A percentile compares a stretch with the other conserved stretches of the same genome.
Conservation (phyloP, 2,888 invertebrate genomes). For the Eristalis tenax region DNA sequence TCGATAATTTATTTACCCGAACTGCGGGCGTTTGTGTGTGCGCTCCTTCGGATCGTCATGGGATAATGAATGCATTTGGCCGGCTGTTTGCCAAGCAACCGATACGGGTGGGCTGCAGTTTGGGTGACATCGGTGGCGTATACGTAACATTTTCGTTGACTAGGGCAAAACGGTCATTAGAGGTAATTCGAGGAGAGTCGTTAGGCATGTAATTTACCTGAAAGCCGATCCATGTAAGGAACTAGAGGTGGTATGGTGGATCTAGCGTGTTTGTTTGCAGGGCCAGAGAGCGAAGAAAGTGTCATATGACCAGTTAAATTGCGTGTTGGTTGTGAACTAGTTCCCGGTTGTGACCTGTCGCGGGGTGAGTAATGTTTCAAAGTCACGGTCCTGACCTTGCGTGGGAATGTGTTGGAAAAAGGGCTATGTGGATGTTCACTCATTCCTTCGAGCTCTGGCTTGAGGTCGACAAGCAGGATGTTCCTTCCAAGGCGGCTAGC, state of each 20-base stretch:
- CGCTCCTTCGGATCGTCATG: background rate
- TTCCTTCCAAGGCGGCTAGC: too few relatives aligned
- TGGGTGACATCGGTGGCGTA: background rate
- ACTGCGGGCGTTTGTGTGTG: background rate
- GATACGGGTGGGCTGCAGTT: background rate
- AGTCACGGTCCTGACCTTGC: background rate
- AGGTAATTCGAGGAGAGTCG: background rate
- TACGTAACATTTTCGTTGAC: background rate
- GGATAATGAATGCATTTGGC: background rate
- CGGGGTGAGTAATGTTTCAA: background rate
- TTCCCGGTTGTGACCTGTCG: too few relatives aligned
- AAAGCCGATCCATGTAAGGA: background rate
- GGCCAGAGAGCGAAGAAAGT: background rate
- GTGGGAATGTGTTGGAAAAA: too few relatives aligned
- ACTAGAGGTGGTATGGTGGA: background rate
- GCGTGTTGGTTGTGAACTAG: background rate
- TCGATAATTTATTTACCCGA: conserved; percentile 20
- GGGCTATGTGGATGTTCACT: too few relatives aligned
- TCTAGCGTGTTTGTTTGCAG: background rate
- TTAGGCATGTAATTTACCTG: background rate
- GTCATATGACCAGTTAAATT: background rate
- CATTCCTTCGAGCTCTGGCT: too few relatives aligned
- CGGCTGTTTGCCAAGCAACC: background rate
- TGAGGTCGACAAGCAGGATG: too few relatives aligned
- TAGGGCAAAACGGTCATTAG: background rate